These are phyloP conservation scores for Drosophila subquinaria DNA, from an alignment of 2,888 invertebrate species.

Conservation along the genomic window DNA sequence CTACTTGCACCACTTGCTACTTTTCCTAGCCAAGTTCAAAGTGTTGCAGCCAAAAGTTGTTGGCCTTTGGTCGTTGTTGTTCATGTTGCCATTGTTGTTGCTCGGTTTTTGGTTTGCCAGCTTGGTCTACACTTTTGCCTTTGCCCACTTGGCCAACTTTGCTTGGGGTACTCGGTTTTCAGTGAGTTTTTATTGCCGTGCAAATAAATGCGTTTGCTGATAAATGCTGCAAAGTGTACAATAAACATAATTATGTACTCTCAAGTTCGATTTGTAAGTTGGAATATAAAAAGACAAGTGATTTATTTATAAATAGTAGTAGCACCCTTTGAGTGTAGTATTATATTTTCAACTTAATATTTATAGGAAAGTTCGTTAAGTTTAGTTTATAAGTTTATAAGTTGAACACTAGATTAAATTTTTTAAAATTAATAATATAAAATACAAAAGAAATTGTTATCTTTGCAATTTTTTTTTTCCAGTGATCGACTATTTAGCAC, in stretches of 20 bases:
- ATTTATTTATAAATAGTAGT: background rate
- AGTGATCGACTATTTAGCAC: too few relatives aligned
- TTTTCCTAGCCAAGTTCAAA: constrained; percentile 49
- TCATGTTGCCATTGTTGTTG: constrained; percentile 29
- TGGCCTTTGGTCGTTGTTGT: constrained; percentile 19
- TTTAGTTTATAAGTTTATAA: too few relatives aligned
- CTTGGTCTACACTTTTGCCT: constrained; percentile 10
- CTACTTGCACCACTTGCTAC: constrained; percentile 24
- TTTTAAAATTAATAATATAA: too few relatives aligned
- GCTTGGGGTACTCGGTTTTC: background rate
- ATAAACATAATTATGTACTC: constrained; percentile 3
- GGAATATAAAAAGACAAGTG: background rate
- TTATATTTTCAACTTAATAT: background rate
- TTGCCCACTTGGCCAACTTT: constrained; percentile 9
- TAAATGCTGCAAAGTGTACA: constrained; percentile 20
- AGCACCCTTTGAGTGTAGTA: too few relatives aligned
- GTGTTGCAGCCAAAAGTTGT: constrained; percentile 60
- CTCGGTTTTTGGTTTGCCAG: constrained; percentile 21
- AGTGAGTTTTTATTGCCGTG: background rate
- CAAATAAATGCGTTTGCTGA: constrained; percentile 5
- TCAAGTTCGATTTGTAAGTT: background rate
- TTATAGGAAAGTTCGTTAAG: too few relatives aligned
- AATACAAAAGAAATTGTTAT: too few relatives aligned
- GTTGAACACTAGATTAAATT: too few relatives aligned
- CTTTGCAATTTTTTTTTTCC: too few relatives aligned